Evolutionary conservation across 1,140 invertebrate species (phyloP).

Genomic region (Magallana angulata): DNA sequence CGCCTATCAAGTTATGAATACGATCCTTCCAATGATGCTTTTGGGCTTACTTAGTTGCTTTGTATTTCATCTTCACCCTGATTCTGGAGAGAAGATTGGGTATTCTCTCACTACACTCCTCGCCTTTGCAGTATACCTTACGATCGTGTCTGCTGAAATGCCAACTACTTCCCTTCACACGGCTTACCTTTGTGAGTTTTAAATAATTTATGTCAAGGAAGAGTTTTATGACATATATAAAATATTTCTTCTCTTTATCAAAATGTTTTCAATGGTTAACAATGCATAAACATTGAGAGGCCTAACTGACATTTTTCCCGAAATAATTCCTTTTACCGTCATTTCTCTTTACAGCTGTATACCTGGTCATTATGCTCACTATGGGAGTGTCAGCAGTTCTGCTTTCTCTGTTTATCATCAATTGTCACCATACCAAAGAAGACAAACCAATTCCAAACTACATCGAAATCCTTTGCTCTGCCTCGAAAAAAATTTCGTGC

Average conservation of each 20-base stretch:
- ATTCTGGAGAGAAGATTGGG: conserved; percentile 58
- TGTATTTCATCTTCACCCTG: conserved; percentile 48
- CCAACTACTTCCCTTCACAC: conserved; percentile 50
- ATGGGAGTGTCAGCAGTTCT: conserved; percentile 48
- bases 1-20: conserved; percentile 47
- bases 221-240: too few species aligned
- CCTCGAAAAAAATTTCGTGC: background rate
- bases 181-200: conserved; percentile 45
- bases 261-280: too few species aligned
- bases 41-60: conserved; percentile 48
- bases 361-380: conserved; percentile 46
- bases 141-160: conserved; percentile 48
- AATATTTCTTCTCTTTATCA: too few species aligned
- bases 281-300: too few species aligned
- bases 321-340: too few species aligned
- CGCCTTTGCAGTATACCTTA: conserved; percentile 56
- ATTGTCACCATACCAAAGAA: background rate
- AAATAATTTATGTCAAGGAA: too few species aligned
- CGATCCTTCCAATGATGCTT: conserved; percentile 47
- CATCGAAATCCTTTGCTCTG: background rate
- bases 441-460: conserved; percentile 1
- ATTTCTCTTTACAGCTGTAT: conserved; percentile 44
- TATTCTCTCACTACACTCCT: conserved; percentile 54
- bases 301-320: too few species aligned
- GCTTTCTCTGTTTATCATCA: conserved; percentile 44